Evolutionary conservation across 2,888 invertebrate genomes (phyloP).

Genomic region (Aphelenchoides bicaudatus): DNA sequence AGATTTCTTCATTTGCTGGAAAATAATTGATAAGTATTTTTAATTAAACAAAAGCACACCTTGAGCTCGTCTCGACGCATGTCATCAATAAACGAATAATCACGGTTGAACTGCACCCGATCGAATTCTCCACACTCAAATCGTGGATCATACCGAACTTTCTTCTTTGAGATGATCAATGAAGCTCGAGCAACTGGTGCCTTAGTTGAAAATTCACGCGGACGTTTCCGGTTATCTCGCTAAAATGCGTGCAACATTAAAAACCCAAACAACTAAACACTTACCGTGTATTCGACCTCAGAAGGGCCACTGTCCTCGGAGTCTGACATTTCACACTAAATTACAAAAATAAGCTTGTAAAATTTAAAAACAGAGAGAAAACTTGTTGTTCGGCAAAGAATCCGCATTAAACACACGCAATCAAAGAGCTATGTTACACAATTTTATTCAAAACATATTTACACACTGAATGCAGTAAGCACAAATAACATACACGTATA

Average conservation of each 20-base stretch:
- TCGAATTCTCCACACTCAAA: slow-evolving; percentile 52
- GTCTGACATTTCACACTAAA: no score
- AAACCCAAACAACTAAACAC: background rate
- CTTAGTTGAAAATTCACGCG: slow-evolving; percentile 51
- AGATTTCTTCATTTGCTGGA: slow-evolving; percentile 31
- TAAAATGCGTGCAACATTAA: slow-evolving; percentile 9
- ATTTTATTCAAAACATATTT: no score
- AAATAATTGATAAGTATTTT: slow-evolving; percentile 2
- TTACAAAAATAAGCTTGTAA: no score
- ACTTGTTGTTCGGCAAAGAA: no score
- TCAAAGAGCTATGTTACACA: no score
- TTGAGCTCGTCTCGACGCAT: slow-evolving; percentile 42
- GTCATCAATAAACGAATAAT: slow-evolving; percentile 51
- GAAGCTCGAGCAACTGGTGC: slow-evolving; percentile 33
- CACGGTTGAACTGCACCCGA: slow-evolving; percentile 43
- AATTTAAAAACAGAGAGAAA: no score
- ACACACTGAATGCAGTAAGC: no score
- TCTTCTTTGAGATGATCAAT: slow-evolving; percentile 26
- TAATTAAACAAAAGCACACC: background rate
- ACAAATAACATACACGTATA: no score
- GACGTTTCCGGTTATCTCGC: slow-evolving; percentile 41
- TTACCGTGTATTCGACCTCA: slow-evolving; percentile 10
- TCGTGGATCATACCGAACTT: slow-evolving; percentile 49
- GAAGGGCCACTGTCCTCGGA: no score
- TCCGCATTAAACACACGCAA: no score